Conservation (phyloP, 2,888 invertebrate species). For the Eupeodes luniger region DNA sequence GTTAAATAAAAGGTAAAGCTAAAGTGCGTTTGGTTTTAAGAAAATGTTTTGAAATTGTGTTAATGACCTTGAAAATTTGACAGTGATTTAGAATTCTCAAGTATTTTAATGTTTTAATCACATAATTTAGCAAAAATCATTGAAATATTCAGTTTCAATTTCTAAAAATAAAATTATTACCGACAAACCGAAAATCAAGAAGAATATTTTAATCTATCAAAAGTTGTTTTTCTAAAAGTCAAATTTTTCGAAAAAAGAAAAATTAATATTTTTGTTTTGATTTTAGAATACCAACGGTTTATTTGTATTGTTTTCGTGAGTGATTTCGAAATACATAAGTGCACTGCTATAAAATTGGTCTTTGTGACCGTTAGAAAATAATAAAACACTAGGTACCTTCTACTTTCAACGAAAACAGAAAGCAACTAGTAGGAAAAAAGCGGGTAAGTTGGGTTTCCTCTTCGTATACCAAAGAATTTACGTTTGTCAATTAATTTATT, state of each 20-base stretch:
- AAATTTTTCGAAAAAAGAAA: too few relatives aligned
- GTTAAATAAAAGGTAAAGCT: background rate
- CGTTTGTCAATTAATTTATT: too few relatives aligned
- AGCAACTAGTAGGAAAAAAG: background rate
- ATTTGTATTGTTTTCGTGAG: conserved; percentile 6
- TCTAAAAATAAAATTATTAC: too few relatives aligned
- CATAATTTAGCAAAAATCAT: background rate
- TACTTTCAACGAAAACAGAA: background rate
- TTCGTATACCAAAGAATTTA: background rate
- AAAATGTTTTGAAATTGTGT: background rate
- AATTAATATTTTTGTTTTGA: background rate
- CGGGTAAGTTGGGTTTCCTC: background rate
- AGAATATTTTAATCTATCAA: background rate
- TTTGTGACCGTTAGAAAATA: background rate
- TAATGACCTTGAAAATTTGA: background rate
- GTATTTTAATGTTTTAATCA: background rate
- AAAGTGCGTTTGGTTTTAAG: background rate
- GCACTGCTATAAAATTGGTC: background rate
- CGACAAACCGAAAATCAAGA: too few relatives aligned
- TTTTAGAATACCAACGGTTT: conserved; percentile 3
- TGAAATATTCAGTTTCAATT: background rate
- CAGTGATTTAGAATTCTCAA: background rate
- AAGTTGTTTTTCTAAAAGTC: too few relatives aligned
- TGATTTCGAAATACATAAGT: background rate
- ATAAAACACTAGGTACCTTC: background rate